A percentile compares a stretch with the other conserved stretches of the same genome.
Evolutionary conservation across 2,797 vertebrate species (phyloP).

Genomic region (Sebastes paucispinis): DNA sequence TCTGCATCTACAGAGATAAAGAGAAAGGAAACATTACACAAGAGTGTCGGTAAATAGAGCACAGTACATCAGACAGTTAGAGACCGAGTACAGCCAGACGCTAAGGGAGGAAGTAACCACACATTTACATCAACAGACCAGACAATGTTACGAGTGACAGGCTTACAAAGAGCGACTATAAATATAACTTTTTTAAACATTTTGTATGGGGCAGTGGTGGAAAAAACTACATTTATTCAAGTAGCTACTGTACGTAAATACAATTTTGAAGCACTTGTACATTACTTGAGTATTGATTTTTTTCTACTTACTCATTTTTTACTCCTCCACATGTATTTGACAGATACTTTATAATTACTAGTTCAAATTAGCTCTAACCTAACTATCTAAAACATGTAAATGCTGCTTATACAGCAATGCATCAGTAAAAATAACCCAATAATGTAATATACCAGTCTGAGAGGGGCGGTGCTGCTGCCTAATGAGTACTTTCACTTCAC

Average conservation of each 20-base stretch:
- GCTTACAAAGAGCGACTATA: not conserved
- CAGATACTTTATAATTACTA: not conserved
- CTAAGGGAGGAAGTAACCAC: slow-evolving; percentile 43
- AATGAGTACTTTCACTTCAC: too few relatives aligned
- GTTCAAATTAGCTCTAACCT: not conserved
- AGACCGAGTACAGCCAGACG: not conserved
- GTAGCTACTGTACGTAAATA: not conserved
- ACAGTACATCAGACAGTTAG: not conserved
- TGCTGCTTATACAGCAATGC: too few relatives aligned
- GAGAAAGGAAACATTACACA: slow-evolving; percentile 37
- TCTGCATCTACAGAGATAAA: slow-evolving; percentile 88
- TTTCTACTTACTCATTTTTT: not conserved
- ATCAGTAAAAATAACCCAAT: too few relatives aligned
- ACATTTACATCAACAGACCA: not conserved
- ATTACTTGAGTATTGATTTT: not conserved
- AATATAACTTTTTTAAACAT: not conserved
- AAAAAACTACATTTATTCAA: not conserved
- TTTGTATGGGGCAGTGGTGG: not conserved
- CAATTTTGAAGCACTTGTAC: not conserved
- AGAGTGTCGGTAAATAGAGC: not conserved
- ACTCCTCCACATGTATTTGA: not conserved
- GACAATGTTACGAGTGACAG: not conserved
- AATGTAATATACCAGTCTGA: too few relatives aligned
- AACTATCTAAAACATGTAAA: not conserved
- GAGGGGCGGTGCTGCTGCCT: too few relatives aligned